These are phyloP conservation scores for Syngnathus scovelli DNA, from an alignment of 2,113 vertebrate genomes.

Conservation along the genomic window DNA sequence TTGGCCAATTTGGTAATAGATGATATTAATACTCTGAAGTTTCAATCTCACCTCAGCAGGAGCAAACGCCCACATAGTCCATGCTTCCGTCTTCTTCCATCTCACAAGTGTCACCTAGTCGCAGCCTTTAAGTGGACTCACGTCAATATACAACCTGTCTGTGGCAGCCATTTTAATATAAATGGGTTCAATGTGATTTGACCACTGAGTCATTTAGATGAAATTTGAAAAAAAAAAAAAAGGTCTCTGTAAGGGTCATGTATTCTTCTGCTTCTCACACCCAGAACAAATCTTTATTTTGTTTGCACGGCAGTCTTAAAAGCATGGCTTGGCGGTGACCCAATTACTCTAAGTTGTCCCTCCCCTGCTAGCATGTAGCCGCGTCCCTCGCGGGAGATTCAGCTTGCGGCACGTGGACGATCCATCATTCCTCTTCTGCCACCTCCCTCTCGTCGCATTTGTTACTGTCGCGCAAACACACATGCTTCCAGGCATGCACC, in stretches of 20 bases:
- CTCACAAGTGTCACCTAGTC: conserved; percentile 15
- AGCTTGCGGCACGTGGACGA: conserved; percentile 42
- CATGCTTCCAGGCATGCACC: conserved; percentile 8
- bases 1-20: conserved; percentile 47
- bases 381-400: conserved; percentile 52
- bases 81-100: background rate
- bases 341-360: conserved; percentile 68
- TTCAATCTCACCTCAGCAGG: conserved; percentile 45
- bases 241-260: conserved; percentile 19
- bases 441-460: conserved; percentile 44
- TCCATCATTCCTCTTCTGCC: conserved; percentile 57
- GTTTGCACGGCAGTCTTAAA: conserved; percentile 32
- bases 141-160: conserved; percentile 22
- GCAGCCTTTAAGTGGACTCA: conserved; percentile 18
- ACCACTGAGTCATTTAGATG: conserved; percentile 31
- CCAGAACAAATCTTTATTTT: conserved; percentile 35
- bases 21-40: conserved; percentile 42
- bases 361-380: conserved; percentile 47
- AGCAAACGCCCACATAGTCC: conserved; percentile 44
- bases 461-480: conserved; percentile 28
- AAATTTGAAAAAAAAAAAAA: conserved; percentile 20
- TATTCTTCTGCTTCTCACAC: conserved; percentile 25
- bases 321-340: conserved; percentile 54
- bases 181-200: conserved; percentile 49
- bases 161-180: conserved; percentile 47